Evolutionary conservation across 2,113 vertebrate species (phyloP).

Genomic region (Caloenas nicobarica): DNA sequence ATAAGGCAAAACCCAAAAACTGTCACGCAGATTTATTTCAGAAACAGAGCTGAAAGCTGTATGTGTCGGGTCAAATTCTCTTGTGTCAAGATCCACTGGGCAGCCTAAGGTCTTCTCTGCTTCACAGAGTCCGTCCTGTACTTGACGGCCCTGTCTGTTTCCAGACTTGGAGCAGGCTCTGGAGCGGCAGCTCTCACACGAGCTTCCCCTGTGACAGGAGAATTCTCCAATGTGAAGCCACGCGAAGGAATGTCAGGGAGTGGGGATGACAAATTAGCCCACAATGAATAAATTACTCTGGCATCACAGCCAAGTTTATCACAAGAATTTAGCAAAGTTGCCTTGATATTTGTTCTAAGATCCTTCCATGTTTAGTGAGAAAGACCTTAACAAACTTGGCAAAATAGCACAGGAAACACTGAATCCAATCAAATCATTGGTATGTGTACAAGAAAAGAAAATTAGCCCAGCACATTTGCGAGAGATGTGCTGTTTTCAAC

Average conservation of each 20-base stretch:
- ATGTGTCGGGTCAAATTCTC: slow-evolving; percentile 40
- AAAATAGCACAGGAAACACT: slow-evolving; percentile 12
- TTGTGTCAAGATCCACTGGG: not conserved
- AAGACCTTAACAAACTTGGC: slow-evolving; percentile 1
- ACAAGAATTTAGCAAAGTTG: not conserved
- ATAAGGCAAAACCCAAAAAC: slow-evolving; percentile 1
- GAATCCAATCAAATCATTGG: not conserved
- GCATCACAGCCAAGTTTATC: not conserved
- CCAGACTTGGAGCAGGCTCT: not conserved
- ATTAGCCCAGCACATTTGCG: not conserved
- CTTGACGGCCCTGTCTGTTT: slow-evolving; percentile 27
- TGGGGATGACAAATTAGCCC: not conserved
- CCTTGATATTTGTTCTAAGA: slow-evolving; percentile 8
- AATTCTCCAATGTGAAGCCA: not conserved
- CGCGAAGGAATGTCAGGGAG: slow-evolving; percentile 4
- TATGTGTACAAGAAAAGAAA: not conserved
- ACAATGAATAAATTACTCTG: not conserved
- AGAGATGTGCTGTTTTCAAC: not conserved
- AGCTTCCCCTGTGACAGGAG: not conserved
- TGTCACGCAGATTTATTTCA: slow-evolving; percentile 27
- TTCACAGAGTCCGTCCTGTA: slow-evolving; percentile 8
- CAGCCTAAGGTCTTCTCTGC: not conserved
- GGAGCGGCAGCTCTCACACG: not conserved
- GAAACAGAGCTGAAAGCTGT: slow-evolving; percentile 16
- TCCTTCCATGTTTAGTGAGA: not conserved